phyloP scores from a whole-genome alignment of 2,113 vertebrate species.

The Otus sunia region DNA sequence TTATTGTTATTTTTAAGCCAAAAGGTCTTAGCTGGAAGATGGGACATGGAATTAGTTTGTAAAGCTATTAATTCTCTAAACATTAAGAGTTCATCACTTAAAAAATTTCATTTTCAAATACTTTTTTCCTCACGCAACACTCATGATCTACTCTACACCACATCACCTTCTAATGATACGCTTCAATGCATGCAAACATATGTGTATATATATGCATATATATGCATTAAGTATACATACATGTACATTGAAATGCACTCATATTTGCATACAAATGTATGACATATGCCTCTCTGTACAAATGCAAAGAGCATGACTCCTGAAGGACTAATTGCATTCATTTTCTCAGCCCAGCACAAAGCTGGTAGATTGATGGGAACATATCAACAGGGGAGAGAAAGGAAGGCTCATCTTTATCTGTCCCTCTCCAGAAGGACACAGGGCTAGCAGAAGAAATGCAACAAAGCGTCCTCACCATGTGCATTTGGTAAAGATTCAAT shows the following conservation, averaged over 20 bases:
- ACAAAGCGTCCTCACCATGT: constrained; percentile 24
- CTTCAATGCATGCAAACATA: background rate
- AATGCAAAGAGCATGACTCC: constrained; percentile 67
- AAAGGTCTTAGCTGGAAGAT: background rate
- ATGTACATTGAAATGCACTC: background rate
- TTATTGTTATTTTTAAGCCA: background rate
- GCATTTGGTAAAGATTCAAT: constrained; percentile 56
- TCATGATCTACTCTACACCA: background rate
- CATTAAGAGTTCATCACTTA: background rate
- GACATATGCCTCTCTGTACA: background rate
- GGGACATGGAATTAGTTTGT: background rate
- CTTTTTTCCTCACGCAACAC: background rate
- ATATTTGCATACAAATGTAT: background rate
- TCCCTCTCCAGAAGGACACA: constrained; percentile 58
- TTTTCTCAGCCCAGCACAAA: constrained; percentile 78
- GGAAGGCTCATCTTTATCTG: constrained; percentile 67
- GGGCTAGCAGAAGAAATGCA: constrained; percentile 40
- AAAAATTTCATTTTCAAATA: background rate
- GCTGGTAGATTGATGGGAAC: constrained; percentile 68
- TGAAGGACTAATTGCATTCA: constrained; percentile 84
- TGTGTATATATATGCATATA: background rate
- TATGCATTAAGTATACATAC: background rate
- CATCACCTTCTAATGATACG: background rate
- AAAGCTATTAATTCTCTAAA: background rate
- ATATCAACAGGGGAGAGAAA: constrained; percentile 63